Evolutionary conservation across 2,113 vertebrate species (phyloP).

Genomic region (Trichechus manatus): DNA sequence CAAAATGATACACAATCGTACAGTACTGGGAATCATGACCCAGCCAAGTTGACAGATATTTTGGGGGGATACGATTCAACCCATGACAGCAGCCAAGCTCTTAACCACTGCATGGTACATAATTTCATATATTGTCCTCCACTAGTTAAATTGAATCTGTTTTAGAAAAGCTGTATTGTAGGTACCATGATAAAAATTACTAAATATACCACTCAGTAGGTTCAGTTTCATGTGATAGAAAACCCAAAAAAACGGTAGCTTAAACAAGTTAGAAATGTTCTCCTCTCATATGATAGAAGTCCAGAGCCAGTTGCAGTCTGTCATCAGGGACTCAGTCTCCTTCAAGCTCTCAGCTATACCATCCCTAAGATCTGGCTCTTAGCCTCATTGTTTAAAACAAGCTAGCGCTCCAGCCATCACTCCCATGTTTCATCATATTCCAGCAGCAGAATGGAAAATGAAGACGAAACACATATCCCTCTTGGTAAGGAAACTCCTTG

Average conservation of each 20-base stretch:
- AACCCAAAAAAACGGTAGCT: neutral
- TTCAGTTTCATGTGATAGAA: neutral
- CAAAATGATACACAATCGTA: too few species aligned
- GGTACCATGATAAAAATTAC: neutral
- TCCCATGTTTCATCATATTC: neutral
- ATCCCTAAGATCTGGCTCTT: neutral
- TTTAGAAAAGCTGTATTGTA: neutral
- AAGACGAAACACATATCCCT: neutral
- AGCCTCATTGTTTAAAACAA: neutral
- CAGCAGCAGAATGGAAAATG: neutral
- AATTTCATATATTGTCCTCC: neutral
- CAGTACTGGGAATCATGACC: too few species aligned
- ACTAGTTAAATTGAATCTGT: neutral
- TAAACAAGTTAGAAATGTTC: neutral
- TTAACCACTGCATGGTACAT: neutral
- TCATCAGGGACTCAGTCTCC: neutral
- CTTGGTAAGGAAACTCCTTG: neutral
- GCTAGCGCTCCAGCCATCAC: neutral
- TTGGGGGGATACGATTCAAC: too few species aligned
- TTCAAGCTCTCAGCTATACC: neutral
- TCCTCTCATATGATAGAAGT: neutral
- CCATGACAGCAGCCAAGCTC: too few species aligned
- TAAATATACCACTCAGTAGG: neutral
- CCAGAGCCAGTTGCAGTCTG: neutral
- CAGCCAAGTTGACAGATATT: too few species aligned